These are phyloP conservation scores for Athene cunicularia DNA, from an alignment of 2,113 vertebrate genomes.

Conservation along the genomic window DNA sequence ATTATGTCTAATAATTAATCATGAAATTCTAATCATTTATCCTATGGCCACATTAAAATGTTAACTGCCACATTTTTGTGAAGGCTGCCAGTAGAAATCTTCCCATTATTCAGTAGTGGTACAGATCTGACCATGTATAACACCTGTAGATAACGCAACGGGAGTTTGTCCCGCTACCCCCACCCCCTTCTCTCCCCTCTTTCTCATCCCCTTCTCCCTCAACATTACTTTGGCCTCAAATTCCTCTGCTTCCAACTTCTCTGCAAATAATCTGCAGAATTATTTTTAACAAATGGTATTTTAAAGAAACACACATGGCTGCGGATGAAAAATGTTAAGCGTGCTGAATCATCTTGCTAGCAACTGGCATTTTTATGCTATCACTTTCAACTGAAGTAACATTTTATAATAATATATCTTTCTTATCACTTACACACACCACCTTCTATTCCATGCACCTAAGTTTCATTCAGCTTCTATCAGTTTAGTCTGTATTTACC, in stretches of 20 bases:
- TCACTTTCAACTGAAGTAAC: neutral
- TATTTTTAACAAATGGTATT: neutral
- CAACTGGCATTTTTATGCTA: neutral
- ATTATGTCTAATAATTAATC: neutral
- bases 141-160: rapidly evolving
- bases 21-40: neutral
- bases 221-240: neutral
- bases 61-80: neutral
- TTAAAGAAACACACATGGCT: neutral
- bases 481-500: neutral
- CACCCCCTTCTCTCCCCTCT: neutral
- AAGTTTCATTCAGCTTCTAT: neutral
- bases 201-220: neutral
- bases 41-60: neutral
- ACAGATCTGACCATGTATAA: neutral
- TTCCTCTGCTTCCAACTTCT: neutral
- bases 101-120: rapidly evolving
- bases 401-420: neutral
- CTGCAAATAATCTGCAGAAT: neutral
- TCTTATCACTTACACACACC: neutral
- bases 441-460: neutral
- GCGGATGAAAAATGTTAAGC: neutral
- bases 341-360: neutral
- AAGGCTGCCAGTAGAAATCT: neutral
- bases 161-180: neutral